Base-by-base conservation (phyloP, 2,888 invertebrate genomes). In the Hoplodrina ambigua region DNA sequence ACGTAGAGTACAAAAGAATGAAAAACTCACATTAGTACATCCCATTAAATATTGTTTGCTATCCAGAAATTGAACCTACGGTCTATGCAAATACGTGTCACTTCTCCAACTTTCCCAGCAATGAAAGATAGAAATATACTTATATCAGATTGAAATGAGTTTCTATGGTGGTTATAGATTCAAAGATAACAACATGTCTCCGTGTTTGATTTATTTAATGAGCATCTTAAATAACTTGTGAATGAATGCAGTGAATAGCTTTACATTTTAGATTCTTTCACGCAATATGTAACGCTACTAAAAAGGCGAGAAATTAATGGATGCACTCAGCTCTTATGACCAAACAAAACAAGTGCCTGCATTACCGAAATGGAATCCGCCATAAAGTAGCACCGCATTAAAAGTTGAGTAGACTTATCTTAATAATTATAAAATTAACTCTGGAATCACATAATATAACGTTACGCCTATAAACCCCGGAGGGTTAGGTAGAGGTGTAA, bases 141-240 rank as follows among this genome's bases (percentile, higher is more conserved):
- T 50, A 66, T 76, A 76, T 76, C 77, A 68, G 77, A 76, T 76
- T 44, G 63, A 57, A 73, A 64, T 53, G 59, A 68, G 68, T 76
- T 76, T 76, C 76, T 72, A 64, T 57, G 66, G 25, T 37, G 10
- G 19, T 53, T 17, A 56, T 25, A 57, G 76, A 76, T 76, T 2
- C 49, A 20, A 11, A 30, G 76, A 77, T 76, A 72, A 25, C 10
- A 0, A 54, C 56, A 33, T 72, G 76, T 72, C 67, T 55, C 52
- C 5, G 11, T 19, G 44, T n/a, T n/a, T 52, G 65, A 65, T 52
- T 57, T 64, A 57, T 52, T 11, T 60, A 19, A 66, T 52, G 57
- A 59, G 57, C 25, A 19, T 44, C 15, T 52, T 20, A 56, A 54
- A 69, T 69, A 49, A 49, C 61, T 58, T 44, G 50, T 37, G 50